Evolutionary conservation across 2,888 invertebrate genomes (phyloP).

Genomic region (Rhamphomyia laevipes): DNA sequence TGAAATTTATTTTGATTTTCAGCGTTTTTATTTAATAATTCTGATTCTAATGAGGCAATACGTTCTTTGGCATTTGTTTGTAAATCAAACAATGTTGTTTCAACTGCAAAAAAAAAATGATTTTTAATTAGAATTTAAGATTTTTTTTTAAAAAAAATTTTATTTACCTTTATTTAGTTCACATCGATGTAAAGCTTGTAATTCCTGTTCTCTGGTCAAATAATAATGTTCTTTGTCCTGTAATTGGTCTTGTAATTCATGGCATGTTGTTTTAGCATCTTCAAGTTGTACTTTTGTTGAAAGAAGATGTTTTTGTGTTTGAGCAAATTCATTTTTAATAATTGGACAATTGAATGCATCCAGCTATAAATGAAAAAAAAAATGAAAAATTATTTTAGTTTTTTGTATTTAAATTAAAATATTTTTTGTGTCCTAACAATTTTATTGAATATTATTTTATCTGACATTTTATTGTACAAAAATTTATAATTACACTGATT

Average conservation of each 20-base stretch:
- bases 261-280: constrained; percentile 26
- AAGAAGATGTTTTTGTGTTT: constrained; percentile 22
- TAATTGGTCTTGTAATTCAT: constrained; percentile 30
- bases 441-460: too few relatives aligned
- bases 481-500: too few relatives aligned
- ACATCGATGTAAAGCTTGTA: constrained; percentile 27
- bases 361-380: constrained; percentile 24
- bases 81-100: constrained; percentile 41
- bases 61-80: constrained; percentile 28
- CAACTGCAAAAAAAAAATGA: constrained; percentile 36
- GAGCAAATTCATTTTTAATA: constrained; percentile 23
- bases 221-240: constrained; percentile 30
- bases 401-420: too few relatives aligned
- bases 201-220: constrained; percentile 27
- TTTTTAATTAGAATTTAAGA: background rate
- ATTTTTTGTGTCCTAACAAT: too few relatives aligned
- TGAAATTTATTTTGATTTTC: constrained; percentile 26
- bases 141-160: background rate
- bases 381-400: too few relatives aligned
- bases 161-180: constrained; percentile 32
- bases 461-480: too few relatives aligned
- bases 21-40: constrained; percentile 25
- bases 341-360: constrained; percentile 31
- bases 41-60: constrained; percentile 24
- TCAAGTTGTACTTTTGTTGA: constrained; percentile 27